Base-by-base conservation (phyloP, 2,797 vertebrate genomes). In the Scolopax bukidnonensis region DNA sequence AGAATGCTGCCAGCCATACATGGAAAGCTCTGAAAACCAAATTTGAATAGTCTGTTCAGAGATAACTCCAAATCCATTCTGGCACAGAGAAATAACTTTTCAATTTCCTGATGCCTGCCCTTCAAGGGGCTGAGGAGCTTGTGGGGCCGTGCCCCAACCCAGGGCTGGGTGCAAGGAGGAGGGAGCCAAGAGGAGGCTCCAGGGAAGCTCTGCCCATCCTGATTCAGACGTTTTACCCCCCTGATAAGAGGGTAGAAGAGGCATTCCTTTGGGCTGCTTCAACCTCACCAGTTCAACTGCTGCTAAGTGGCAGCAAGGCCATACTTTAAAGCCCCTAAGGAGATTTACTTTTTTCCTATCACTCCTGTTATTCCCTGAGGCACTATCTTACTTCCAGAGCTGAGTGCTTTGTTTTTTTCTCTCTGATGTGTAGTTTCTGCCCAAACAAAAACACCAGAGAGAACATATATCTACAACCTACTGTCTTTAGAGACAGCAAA, bases 1-100 rank as follows among this genome's bases (percentile, higher is more conserved):
- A 89, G 94, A 97, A 93, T 20, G 84, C 91, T 96, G 94, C 94
- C 94, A 97, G 69, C 74, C 27, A 48, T 89, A 63, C 80, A 93
- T 9, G 57, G 81, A 89, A 89, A 88, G 90, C 78, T 96, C 54
- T 93, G 54, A 86, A 96, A 96, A 65, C 56, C 64, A 53, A 51
- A 86, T 95, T 51, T 59, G 89, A 96, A 84, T 77, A 67, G 84
- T 78, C 90, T 65, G 64, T 78, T 83, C 73, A 25, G 68, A 90
- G 95, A 93, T 90, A 92, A 70, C 70, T 78, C 32, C 63, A 78
- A 48, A 56, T 9, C 7, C 71, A 64, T 78, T 84, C 76, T 91
- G 74, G 67, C 60, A 81, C 1, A 0, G 14, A 60, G 45, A 75
- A 84, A 68, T 9, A n/a, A 82, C 54, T 81, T 45, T 71, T 33